phyloP scores from a whole-genome alignment of 2,113 vertebrate species.

The Formicarius rufipectus region DNA sequence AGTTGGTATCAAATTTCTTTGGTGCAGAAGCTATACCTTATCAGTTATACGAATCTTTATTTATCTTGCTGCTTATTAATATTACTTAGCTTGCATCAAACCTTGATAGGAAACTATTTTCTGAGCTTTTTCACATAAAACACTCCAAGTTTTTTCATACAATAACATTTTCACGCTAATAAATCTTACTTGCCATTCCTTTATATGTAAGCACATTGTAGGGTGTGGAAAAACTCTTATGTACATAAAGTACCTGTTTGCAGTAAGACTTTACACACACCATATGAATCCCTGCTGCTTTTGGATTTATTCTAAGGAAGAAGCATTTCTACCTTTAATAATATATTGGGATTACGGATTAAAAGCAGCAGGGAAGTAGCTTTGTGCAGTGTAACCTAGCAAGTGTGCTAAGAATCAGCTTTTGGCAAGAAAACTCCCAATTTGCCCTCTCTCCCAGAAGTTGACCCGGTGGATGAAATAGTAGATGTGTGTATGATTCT shows the following conservation, averaged over 20 bases:
- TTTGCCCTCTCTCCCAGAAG: constrained; percentile 71
- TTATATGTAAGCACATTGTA: not conserved
- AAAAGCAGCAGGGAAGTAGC: constrained; percentile 49
- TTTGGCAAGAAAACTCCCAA: constrained; percentile 68
- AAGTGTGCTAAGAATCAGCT: constrained; percentile 56
- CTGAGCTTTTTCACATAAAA: not conserved
- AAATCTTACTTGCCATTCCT: not conserved
- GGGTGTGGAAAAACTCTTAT: not conserved
- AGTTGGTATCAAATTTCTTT: not conserved
- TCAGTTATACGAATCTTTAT: not conserved
- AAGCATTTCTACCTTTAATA: constrained; percentile 63
- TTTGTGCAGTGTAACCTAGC: constrained; percentile 51
- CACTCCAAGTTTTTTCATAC: not conserved
- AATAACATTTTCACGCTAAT: not conserved
- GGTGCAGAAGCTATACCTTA: not conserved
- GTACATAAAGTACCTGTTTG: not conserved
- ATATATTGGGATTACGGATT: constrained; percentile 69
- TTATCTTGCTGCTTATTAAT: not conserved
- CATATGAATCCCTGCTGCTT: constrained; percentile 37
- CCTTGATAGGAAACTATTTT: not conserved
- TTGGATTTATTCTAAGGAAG: constrained; percentile 27
- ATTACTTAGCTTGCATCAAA: not conserved
- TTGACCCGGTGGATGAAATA: constrained; percentile 79
- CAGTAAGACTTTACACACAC: not conserved
- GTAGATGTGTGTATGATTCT: constrained; percentile 83